These are phyloP conservation scores for Diabrotica virgifera DNA, from an alignment of 1,140 invertebrate species.

Conservation along the genomic window DNA sequence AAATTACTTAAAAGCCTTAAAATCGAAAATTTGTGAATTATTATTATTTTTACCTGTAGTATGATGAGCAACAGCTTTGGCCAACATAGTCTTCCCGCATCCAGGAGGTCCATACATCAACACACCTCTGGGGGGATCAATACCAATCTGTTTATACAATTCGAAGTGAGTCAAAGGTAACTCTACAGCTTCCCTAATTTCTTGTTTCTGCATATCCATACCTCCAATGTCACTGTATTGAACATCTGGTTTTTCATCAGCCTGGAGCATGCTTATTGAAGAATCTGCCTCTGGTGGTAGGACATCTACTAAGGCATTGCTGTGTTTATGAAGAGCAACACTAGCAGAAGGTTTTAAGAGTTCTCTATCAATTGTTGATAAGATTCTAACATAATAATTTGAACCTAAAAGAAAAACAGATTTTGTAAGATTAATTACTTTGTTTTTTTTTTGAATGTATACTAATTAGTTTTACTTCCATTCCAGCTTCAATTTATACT, in stretches of 20 bases:
- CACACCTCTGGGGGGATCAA: constrained; percentile 95
- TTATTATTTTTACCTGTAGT: constrained; percentile 72
- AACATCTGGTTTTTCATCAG: constrained; percentile 99
- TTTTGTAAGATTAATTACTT: no score
- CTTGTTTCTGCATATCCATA: constrained; percentile 99
- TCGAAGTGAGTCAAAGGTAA: constrained; percentile 97
- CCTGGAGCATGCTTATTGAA: constrained; percentile 93
- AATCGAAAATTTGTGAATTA: neutral
- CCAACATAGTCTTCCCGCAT: constrained; percentile 98
- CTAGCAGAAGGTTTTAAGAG: constrained; percentile 85
- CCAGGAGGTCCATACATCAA: constrained; percentile 98
- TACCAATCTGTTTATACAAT: constrained; percentile 98
- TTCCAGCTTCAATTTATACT: no score
- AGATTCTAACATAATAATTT: constrained; percentile 89
- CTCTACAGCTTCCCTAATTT: constrained; percentile 98
- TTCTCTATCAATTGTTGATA: constrained; percentile 86
- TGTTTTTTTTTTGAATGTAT: no score
- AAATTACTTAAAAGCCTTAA: no score
- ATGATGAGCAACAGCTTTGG: constrained; percentile 97
- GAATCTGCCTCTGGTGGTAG: constrained; percentile 91
- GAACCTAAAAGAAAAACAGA: constrained; percentile 61
- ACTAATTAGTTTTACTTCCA: no score
- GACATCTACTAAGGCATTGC: constrained; percentile 90
- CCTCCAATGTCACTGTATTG: constrained; percentile 97
- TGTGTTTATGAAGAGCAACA: constrained; percentile 91